Percentiles rank a stretch among this genome's conserved stretches.
phyloP scores from a whole-genome alignment of 2,113 vertebrate genomes.

The Myrmophylax atrothorax region DNA sequence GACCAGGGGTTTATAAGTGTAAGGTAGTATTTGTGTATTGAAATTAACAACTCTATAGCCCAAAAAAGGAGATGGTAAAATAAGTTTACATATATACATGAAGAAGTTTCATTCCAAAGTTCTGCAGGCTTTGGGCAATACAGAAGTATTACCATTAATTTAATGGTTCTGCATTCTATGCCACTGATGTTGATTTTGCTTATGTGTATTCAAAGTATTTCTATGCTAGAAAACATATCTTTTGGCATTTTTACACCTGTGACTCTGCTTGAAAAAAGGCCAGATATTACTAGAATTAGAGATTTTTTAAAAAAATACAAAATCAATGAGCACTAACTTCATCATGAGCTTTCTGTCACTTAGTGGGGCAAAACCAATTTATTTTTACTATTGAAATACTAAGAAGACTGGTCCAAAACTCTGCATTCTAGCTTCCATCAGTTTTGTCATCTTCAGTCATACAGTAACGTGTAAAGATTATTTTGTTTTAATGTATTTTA shows the following conservation, averaged over 20 bases:
- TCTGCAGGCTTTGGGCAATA: background rate
- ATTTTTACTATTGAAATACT: background rate
- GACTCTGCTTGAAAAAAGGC: background rate
- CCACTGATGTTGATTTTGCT: background rate
- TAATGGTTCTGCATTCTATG: background rate
- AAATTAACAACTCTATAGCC: background rate
- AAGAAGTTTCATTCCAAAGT: background rate
- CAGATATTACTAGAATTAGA: background rate
- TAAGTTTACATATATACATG: background rate
- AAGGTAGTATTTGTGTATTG: background rate
- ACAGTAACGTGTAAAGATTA: background rate
- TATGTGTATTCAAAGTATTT: background rate
- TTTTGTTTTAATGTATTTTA: background rate
- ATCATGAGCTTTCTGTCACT: background rate
- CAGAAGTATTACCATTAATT: background rate
- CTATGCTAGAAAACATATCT: background rate
- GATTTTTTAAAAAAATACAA: background rate
- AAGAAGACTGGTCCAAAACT: background rate
- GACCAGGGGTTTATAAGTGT: background rate
- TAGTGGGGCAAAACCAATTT: background rate
- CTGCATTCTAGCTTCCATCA: background rate
- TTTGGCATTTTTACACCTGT: background rate
- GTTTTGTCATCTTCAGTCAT: background rate
- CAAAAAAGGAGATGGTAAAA: background rate
- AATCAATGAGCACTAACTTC: background rate